Conservation (phyloP, 2,888 invertebrate species). For the Chymomyza fuscimana region DNA sequence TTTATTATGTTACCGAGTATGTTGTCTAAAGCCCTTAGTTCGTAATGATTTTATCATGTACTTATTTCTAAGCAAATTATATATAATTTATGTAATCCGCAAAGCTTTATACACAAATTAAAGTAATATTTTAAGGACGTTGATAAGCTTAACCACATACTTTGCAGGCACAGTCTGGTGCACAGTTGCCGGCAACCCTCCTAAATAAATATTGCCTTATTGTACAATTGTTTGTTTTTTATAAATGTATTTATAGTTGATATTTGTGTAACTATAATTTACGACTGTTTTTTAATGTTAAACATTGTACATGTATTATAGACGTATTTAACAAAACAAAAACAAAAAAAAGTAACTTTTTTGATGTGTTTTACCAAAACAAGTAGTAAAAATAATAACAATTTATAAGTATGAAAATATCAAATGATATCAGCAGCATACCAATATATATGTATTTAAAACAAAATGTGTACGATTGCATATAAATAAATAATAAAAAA, state of each 20-base stretch:
- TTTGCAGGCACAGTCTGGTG: neutral
- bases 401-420: neutral
- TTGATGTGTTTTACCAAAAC: slow-evolving; percentile 8
- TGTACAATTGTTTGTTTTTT: slow-evolving; percentile 50
- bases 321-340: neutral
- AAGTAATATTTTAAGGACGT: slow-evolving; percentile 30
- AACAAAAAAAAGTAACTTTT: neutral
- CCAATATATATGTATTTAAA: neutral
- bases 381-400: neutral
- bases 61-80: slow-evolving; percentile 59
- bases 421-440: neutral
- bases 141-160: neutral
- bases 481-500: neutral
- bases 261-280: neutral
- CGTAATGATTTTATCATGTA: slow-evolving; percentile 46
- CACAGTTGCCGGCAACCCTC: neutral
- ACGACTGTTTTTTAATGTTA: neutral
- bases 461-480: neutral
- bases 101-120: slow-evolving; percentile 8
- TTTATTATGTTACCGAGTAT: slow-evolving; percentile 24
- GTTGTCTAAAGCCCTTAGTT: slow-evolving; percentile 19
- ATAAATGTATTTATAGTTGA: neutral
- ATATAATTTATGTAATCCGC: slow-evolving; percentile 41
- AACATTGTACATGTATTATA: neutral
- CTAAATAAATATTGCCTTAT: slow-evolving; percentile 58